A percentile compares a stretch with the other conserved stretches of the same genome.
phyloP scores from a whole-genome alignment of 2,888 invertebrate genomes.

The Gymnoscelis rufifasciata region DNA sequence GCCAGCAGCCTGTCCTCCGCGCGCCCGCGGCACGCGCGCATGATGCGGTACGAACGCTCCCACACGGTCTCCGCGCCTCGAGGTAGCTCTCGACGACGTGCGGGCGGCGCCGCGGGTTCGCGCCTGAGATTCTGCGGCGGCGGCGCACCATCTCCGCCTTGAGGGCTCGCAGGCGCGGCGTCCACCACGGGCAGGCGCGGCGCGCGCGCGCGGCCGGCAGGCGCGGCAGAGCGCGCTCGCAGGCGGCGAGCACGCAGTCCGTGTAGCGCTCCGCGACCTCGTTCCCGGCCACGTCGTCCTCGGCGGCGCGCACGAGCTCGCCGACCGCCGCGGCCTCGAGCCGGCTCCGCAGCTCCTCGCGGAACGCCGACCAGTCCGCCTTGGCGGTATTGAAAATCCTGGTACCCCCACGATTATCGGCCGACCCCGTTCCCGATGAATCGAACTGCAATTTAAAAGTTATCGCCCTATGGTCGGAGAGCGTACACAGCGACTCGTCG shows the following conservation, averaged over 20 bases:
- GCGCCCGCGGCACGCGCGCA: background rate
- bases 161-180: background rate
- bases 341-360: background rate
- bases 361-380: background rate
- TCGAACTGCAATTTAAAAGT: background rate
- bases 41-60: background rate
- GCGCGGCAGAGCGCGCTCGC: background rate
- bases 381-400: background rate
- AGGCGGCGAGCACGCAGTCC: background rate
- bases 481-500: background rate
- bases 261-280: background rate
- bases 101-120: background rate
- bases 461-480: conserved; percentile 1
- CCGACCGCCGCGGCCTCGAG: background rate
- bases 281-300: background rate
- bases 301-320: background rate
- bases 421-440: too few relatives aligned
- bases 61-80: background rate
- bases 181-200: background rate
- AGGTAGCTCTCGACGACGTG: background rate
- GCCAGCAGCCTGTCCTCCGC: background rate
- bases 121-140: background rate
- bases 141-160: background rate
- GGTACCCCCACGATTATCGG: too few relatives aligned
- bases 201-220: background rate